phyloP scores from a whole-genome alignment of 2,797 vertebrate genomes.

The Lithobates sylvaticus region DNA sequence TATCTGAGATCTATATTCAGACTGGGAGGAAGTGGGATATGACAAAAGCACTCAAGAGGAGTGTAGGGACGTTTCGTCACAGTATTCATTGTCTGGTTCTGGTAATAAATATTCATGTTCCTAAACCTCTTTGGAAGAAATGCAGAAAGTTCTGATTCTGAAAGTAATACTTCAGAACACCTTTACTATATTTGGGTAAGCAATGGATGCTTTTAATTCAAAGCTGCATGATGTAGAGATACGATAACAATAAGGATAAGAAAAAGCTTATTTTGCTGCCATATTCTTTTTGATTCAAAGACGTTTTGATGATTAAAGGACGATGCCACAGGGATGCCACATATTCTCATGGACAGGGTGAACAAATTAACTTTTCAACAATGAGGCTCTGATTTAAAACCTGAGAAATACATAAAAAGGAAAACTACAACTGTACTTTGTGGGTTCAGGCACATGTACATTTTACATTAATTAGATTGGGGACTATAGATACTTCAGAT shows the following conservation, averaged over 20 bases:
- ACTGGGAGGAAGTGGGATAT: too few species aligned
- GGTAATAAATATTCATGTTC: too few species aligned
- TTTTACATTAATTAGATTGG: conserved; percentile 72
- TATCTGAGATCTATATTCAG: too few species aligned
- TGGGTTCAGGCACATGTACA: conserved; percentile 68
- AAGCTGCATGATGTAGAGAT: neutral
- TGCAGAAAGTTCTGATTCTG: too few species aligned
- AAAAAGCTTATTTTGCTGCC: neutral
- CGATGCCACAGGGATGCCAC: conserved; percentile 6
- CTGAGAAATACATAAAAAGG: conserved; percentile 61
- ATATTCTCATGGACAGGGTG: conserved; percentile 46
- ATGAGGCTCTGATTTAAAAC: conserved; percentile 63
- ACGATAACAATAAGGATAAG: neutral
- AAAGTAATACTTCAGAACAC: neutral
- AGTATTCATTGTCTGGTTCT: too few species aligned
- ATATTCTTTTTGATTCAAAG: conserved; percentile 8
- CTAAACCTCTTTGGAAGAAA: too few species aligned
- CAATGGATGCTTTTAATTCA: conserved; percentile 15
- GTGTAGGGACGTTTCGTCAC: too few species aligned
- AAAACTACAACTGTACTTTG: conserved; percentile 64
- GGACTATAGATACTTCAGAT: conserved; percentile 61
- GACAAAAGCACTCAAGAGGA: too few species aligned
- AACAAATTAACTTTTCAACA: conserved; percentile 62
- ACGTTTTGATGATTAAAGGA: conserved; percentile 21
- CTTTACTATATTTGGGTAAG: neutral